Evolutionary conservation across 2,113 vertebrate genomes (phyloP), one percentile per base, ranked within the genome.

Genomic region (Eira barbara): DNA sequence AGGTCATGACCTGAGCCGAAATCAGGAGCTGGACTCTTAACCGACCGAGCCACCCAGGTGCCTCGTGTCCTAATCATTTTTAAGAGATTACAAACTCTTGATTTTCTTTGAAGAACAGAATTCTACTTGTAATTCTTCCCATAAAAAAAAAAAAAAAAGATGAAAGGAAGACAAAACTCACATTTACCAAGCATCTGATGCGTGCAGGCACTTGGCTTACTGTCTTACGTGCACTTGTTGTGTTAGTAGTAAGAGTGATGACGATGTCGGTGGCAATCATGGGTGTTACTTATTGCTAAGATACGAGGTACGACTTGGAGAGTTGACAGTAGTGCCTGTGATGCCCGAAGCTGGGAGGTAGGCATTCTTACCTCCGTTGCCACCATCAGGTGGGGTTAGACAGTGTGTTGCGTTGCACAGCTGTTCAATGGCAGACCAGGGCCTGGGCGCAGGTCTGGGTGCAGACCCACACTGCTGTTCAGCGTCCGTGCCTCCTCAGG

Each of bases 261-360:
- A 31, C 5, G 0, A 0, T 11, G 20, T 17, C 6, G 1, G 3
- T 3, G 1, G 0, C 8, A 34, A 29, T 0, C 12, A 17, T 13
- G 6, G 63, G 7, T 0, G 3, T 36, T 21, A 4, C 31, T 3
- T 31, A 34, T 6, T 1, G 6, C 42, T 27, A 9, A 74, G 47
- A 13, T 0, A 5, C 1, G 29, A 39, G 63, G 47, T 34, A 0
- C 10, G 11, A 0, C 42, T 23, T 2, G 23, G 12, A 27, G 69
- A 23, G 47, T 15, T 49, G 1, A 1, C 12, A 13, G 20, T 3
- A 1, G 42, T 55, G 74, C 20, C 61, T 21, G 0, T 4, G 2
- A 14, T 36, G 20, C 49, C 29, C 9, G 0, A 6, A 82, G 78
- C 83, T 23, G 21, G 73, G 36, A 86, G 25, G 52, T 15, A 3